phyloP scores from a whole-genome alignment of 2,113 vertebrate species.

The Megaceryle torquata region DNA sequence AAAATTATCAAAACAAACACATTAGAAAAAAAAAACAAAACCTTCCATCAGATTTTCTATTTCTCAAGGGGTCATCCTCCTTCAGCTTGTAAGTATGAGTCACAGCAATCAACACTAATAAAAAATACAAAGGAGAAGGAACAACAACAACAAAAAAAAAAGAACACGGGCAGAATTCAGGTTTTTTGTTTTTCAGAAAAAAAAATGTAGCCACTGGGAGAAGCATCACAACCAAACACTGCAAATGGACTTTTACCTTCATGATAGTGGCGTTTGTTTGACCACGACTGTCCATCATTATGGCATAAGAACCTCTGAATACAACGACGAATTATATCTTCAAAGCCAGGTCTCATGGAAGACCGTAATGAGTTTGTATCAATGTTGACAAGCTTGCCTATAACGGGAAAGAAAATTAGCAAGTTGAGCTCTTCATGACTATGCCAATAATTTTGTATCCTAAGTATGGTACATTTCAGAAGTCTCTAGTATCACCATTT shows the following conservation, averaged over 20 bases:
- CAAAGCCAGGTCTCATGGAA: constrained; percentile 95
- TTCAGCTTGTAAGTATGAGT: neutral
- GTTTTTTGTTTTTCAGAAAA: neutral
- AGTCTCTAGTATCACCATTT: neutral
- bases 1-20: neutral
- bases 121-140: neutral
- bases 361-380: constrained; percentile 89
- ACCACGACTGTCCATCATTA: constrained; percentile 93
- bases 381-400: constrained; percentile 96
- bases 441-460: neutral
- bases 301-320: constrained; percentile 94
- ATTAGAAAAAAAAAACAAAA: neutral
- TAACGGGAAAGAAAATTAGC: constrained; percentile 15
- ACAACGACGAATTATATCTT: constrained; percentile 91
- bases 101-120: neutral
- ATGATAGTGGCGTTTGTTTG: constrained; percentile 94
- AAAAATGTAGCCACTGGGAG: neutral
- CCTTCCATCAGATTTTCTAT: neutral
- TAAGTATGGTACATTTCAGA: neutral
- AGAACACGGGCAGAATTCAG: neutral
- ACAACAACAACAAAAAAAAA: too few relatives aligned
- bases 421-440: neutral
- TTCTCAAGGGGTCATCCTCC: neutral
- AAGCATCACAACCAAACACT: neutral
- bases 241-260: constrained; percentile 78